These are phyloP conservation scores for Paedocypris sp. DNA, from an alignment of 2,113 vertebrate species.

Conservation along the genomic window DNA sequence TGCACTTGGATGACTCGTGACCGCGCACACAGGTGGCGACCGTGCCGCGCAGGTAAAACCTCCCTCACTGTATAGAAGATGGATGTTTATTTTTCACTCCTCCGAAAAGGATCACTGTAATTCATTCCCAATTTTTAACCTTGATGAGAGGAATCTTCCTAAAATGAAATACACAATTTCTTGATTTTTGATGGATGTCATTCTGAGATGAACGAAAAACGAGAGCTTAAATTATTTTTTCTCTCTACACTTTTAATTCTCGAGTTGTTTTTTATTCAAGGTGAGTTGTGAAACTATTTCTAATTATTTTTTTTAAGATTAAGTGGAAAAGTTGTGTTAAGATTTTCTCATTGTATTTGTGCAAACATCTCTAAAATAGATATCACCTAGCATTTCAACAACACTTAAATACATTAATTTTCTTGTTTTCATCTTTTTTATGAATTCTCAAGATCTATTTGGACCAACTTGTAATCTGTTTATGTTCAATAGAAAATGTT, in stretches of 20 bases:
- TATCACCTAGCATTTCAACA: too few relatives aligned
- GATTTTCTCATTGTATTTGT: too few relatives aligned
- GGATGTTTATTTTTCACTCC: constrained; percentile 4
- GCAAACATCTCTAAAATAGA: too few relatives aligned
- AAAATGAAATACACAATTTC: constrained; percentile 60
- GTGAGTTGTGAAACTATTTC: too few relatives aligned
- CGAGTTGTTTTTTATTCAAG: constrained; percentile 73
- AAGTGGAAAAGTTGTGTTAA: too few relatives aligned
- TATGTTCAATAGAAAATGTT: too few relatives aligned
- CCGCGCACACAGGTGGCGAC: constrained; percentile 3
- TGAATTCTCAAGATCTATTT: too few relatives aligned
- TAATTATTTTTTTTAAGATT: too few relatives aligned
- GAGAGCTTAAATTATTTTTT: constrained; percentile 80
- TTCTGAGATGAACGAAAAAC: constrained; percentile 88
- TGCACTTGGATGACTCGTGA: background rate
- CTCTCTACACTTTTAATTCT: constrained; percentile 73
- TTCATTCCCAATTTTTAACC: constrained; percentile 33
- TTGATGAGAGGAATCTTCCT: background rate
- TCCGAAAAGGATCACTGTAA: background rate
- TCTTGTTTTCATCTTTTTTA: too few relatives aligned
- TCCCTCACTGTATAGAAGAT: constrained; percentile 7
- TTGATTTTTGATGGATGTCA: constrained; percentile 58
- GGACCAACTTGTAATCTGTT: too few relatives aligned
- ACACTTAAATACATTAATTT: too few relatives aligned
- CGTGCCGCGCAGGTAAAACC: background rate